Evolutionary conservation across 2,113 vertebrate genomes (phyloP), one percentile per base, ranked within the genome.

Genomic region (Otocyon megalotis): DNA sequence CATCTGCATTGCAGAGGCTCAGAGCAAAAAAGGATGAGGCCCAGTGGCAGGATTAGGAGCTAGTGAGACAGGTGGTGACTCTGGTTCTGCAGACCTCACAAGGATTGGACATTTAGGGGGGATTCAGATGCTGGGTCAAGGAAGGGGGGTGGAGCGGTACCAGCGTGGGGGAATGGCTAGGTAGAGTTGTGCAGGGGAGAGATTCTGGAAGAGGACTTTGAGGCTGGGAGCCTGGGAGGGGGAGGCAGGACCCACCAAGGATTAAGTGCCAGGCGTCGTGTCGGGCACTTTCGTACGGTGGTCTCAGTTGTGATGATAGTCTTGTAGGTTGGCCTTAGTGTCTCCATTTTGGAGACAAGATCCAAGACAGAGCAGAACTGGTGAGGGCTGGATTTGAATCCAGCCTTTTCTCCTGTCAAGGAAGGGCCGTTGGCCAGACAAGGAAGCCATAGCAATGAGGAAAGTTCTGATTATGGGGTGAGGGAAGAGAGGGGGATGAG

Each of bases 181-280:
- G 30, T 77, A 50, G 53, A 4, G 10, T 26, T 71, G 20, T 13
- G 0, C 1, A 58, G 48, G 37, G 88, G 8, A 54, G 32, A 26
- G 37, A 28, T 8, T 79, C 90, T 62, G 16, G 50, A 65, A 89
- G 35, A 82, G 54, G 22, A 16, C 81, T 32, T 60, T 32, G 71
- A 88, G 67, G 65, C 54, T 79, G 53, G 86, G 67, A n/a, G 9
- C 63, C 85, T 81, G 43, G 54, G 53, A 54, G 28, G 54, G 65
- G 48, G 85, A 86, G n/a, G 72, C 54, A 65, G 58, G 65, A 20
- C 60, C 13, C 8, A 62, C 54, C 30, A 17, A 62, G 58, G 37
- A n/a, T 2, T 8, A 22, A 50, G 60, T 26, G 65, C 53, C 28
- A 8, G 2, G 2, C 2, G 11, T 26, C 0, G 10, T 37, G 43